A percentile compares a stretch with the other conserved stretches of the same genome.
phyloP scores from a whole-genome alignment of 2,113 vertebrate genomes.

The Dromas ardeola region DNA sequence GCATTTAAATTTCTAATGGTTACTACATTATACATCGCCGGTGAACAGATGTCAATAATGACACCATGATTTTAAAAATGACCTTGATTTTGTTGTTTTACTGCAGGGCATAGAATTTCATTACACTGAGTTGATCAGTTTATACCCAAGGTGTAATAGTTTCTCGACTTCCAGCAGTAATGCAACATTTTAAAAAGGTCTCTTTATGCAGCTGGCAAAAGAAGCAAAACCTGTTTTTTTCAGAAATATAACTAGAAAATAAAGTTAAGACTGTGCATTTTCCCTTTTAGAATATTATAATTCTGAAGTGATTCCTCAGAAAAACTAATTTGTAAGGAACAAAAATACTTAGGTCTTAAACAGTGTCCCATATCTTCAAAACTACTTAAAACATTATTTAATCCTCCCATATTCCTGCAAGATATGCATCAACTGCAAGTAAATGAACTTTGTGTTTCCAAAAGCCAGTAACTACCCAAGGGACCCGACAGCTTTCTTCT shows the following conservation, averaged over 20 bases:
- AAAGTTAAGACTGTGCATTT: neutral
- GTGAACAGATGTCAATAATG: slow-evolving; percentile 22
- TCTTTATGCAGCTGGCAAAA: neutral
- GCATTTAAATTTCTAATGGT: slow-evolving; percentile 1
- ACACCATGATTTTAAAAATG: slow-evolving; percentile 25
- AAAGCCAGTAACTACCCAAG: slow-evolving; percentile 11
- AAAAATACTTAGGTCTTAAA: slow-evolving; percentile 1
- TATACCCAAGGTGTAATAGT: neutral
- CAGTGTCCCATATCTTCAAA: neutral
- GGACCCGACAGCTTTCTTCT: neutral
- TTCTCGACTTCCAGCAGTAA: neutral
- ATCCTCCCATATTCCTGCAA: slow-evolving; percentile 15
- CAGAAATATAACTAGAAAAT: neutral
- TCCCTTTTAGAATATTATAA: neutral
- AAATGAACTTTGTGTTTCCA: slow-evolving; percentile 22
- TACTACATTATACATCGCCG: neutral
- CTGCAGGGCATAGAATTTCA: slow-evolving; percentile 40
- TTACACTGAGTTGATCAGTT: slow-evolving; percentile 18
- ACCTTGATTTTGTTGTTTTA: slow-evolving; percentile 45
- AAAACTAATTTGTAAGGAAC: neutral
- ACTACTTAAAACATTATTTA: slow-evolving; percentile 44
- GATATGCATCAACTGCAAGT: slow-evolving; percentile 16
- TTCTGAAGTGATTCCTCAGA: neutral
- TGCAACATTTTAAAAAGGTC: slow-evolving; percentile 14
- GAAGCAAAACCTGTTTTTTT: neutral